Evolutionary conservation across 2,888 invertebrate genomes (phyloP).

Genomic region (Drosophila rubida): DNA sequence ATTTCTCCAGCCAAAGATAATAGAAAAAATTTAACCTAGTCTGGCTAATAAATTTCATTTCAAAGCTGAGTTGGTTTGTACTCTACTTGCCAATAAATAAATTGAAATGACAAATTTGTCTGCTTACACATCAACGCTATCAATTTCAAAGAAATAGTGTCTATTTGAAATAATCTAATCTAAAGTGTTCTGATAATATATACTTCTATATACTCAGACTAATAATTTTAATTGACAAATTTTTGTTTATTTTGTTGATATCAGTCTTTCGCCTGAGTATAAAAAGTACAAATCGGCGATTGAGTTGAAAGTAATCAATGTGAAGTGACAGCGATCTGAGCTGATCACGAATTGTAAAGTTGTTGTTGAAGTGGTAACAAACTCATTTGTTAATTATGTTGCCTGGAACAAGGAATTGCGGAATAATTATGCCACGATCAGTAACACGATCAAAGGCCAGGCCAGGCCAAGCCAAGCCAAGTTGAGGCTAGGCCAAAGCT

Average conservation of each 20-base stretch:
- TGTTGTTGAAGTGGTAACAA: slow-evolving; percentile 76
- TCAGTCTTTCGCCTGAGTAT: no score
- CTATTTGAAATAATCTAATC: background rate
- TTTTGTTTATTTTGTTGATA: background rate
- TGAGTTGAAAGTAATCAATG: background rate
- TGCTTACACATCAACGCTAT: background rate
- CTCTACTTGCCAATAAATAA: no score
- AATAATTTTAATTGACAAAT: background rate
- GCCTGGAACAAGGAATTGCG: slow-evolving; percentile 63
- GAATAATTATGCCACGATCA: slow-evolving; percentile 78
- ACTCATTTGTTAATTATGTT: slow-evolving; percentile 84
- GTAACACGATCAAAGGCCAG: slow-evolving; percentile 81
- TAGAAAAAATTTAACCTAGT: no score
- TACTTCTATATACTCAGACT: background rate
- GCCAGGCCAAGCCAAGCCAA: slow-evolving; percentile 53
- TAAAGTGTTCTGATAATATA: background rate
- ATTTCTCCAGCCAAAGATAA: no score
- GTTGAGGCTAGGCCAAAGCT: slow-evolving; percentile 42
- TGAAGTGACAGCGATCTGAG: background rate
- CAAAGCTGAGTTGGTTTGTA: no score
- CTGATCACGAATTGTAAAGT: slow-evolving; percentile 27
- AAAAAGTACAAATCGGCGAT: background rate
- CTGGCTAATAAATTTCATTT: no score
- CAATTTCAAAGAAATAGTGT: background rate
- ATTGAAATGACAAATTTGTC: no score